Evolutionary conservation across 1,140 invertebrate genomes (phyloP).

Genomic region (Aphaenogaster floridana): DNA sequence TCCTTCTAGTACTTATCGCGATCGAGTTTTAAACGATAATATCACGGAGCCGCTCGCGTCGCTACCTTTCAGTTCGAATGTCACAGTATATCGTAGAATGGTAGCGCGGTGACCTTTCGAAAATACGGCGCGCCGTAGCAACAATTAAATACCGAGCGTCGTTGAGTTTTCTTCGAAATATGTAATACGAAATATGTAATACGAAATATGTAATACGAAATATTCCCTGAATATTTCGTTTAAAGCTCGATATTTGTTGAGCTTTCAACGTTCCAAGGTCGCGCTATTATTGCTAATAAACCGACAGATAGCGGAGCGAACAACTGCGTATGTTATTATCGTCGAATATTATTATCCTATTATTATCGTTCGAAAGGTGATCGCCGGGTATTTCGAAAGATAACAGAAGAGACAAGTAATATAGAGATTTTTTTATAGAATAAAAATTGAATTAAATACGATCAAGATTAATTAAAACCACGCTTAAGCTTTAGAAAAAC

Average conservation of each 20-base stretch:
- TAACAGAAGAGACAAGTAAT: background rate
- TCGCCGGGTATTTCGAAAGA: background rate
- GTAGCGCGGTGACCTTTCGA: background rate
- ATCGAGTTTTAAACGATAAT: background rate
- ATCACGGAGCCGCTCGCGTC: background rate
- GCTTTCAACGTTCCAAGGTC: too few relatives aligned
- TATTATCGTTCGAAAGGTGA: background rate
- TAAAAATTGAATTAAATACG: background rate
- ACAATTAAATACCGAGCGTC: background rate
- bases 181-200: constrained; percentile 4
- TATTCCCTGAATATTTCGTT: background rate
- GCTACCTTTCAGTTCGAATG: background rate
- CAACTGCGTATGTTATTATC: too few relatives aligned
- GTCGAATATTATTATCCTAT: too few relatives aligned
- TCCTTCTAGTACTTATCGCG: background rate
- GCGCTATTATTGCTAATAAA: too few relatives aligned
- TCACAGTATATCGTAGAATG: background rate
- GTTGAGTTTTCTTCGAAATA: background rate
- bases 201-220: background rate
- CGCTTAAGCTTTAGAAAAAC: background rate
- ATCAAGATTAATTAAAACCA: background rate
- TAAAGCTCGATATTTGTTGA: background rate
- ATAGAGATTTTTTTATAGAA: background rate
- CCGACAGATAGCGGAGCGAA: too few relatives aligned
- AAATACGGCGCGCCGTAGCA: background rate